Evolutionary conservation across 2,113 vertebrate species (phyloP).

Genomic region (Platanista minor): DNA sequence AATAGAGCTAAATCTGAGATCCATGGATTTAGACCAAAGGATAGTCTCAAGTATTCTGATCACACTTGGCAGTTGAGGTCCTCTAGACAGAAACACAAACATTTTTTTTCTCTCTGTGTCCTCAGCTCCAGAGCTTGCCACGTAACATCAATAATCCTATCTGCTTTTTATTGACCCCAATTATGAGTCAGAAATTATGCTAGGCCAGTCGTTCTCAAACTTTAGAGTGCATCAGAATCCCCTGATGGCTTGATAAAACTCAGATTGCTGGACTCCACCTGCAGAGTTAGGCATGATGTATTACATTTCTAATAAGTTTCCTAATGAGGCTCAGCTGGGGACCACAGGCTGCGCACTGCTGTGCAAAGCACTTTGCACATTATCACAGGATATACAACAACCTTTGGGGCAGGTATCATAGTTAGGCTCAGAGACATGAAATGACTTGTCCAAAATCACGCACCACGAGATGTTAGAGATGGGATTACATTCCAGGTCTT

Average conservation of each 20-base stretch:
- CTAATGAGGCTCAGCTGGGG: background rate
- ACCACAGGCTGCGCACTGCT: background rate
- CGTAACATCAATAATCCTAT: background rate
- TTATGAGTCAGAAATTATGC: background rate
- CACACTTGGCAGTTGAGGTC: background rate
- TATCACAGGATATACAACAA: background rate
- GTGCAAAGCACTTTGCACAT: background rate
- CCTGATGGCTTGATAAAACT: background rate
- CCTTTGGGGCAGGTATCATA: background rate
- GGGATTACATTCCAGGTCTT: background rate
- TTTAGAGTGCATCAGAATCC: background rate
- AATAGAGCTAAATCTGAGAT: background rate
- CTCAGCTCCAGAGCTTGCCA: background rate
- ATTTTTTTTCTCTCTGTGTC: background rate
- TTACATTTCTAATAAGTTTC: background rate
- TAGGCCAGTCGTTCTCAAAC: background rate
- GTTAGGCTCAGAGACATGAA: background rate
- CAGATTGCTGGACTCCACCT: background rate
- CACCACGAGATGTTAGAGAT: background rate
- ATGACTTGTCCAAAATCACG: background rate
- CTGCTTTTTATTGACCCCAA: background rate
- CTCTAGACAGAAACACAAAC: background rate
- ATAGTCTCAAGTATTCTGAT: background rate
- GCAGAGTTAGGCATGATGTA: background rate
- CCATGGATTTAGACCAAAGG: background rate